phyloP scores from a whole-genome alignment of 2,113 vertebrate genomes.

The Okapia johnstoni region DNA sequence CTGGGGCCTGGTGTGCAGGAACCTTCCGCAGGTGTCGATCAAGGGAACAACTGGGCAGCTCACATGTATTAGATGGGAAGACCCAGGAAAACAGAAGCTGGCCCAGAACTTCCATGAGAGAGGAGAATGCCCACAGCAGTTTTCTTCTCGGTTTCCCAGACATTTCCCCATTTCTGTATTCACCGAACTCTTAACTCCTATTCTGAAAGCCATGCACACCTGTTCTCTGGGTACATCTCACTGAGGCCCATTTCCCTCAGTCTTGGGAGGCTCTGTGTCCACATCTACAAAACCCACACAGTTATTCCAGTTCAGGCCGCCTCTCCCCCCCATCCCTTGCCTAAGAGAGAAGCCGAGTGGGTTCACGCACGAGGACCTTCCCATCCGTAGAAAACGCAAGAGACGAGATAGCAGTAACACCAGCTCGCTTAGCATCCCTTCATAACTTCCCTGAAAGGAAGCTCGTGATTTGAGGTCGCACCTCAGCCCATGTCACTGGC shows the following conservation, averaged over 20 bases:
- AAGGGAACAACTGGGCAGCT: too few species aligned
- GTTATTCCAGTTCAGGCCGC: not conserved
- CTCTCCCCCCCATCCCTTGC: too few species aligned
- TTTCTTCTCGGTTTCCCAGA: not conserved
- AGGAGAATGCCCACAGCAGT: not conserved
- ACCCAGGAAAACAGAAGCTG: not conserved
- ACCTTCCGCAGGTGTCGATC: not conserved
- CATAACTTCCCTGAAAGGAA: not conserved
- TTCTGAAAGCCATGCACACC: not conserved
- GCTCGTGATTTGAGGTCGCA: not conserved
- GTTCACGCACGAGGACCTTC: not conserved
- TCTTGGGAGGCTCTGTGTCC: rapidly evolving
- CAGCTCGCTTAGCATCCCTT: rapidly evolving
- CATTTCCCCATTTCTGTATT: not conserved
- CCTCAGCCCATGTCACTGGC: not conserved
- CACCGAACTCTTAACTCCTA: not conserved
- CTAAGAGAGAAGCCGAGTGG: not conserved
- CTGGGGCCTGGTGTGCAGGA: not conserved
- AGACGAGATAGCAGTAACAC: rapidly evolving
- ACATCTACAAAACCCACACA: rapidly evolving
- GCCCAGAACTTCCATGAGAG: not conserved
- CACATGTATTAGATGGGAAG: not conserved
- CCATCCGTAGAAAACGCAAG: rapidly evolving
- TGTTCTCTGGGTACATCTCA: not conserved
- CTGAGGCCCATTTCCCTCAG: rapidly evolving